Conservation (phyloP, 2,888 invertebrate species). For the Tinea semifulvella region DNA sequence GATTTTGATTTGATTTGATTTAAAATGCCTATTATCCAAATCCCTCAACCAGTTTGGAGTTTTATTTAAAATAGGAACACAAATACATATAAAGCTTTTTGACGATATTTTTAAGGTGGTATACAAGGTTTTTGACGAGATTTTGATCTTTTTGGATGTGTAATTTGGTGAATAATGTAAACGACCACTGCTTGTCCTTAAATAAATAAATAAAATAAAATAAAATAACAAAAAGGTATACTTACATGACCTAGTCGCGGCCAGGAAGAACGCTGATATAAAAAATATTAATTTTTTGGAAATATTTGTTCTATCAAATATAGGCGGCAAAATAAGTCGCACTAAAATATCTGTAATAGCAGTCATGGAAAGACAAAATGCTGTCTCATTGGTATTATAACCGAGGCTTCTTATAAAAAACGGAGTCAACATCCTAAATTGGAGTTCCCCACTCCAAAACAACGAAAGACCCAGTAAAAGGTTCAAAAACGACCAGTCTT, state of each 20-base stretch:
- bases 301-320: constrained; percentile 74
- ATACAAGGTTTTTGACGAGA: too few species aligned
- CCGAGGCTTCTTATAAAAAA: constrained; percentile 72
- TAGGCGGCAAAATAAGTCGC: constrained; percentile 75
- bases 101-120: too few species aligned
- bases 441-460: constrained; percentile 79
- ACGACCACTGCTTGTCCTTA: constrained; percentile 78
- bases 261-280: constrained; percentile 75
- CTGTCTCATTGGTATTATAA: constrained; percentile 72
- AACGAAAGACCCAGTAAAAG: constrained; percentile 76
- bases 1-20: too few species aligned
- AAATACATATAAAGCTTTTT: too few species aligned
- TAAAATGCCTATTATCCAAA: too few species aligned
- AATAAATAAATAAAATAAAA: constrained; percentile 53
- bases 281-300: constrained; percentile 78
- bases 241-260: constrained; percentile 77
- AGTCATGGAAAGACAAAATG: constrained; percentile 77
- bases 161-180: too few species aligned
- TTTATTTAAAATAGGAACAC: too few species aligned
- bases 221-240: constrained; percentile 21
- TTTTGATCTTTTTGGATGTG: too few species aligned
- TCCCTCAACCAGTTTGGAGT: too few species aligned
- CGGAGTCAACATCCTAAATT: constrained; percentile 77
- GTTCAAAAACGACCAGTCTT: constrained; percentile 77
- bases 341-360: constrained; percentile 80